Conservation (phyloP, 2,797 vertebrate species). For the Halcyon smyrnensis region DNA sequence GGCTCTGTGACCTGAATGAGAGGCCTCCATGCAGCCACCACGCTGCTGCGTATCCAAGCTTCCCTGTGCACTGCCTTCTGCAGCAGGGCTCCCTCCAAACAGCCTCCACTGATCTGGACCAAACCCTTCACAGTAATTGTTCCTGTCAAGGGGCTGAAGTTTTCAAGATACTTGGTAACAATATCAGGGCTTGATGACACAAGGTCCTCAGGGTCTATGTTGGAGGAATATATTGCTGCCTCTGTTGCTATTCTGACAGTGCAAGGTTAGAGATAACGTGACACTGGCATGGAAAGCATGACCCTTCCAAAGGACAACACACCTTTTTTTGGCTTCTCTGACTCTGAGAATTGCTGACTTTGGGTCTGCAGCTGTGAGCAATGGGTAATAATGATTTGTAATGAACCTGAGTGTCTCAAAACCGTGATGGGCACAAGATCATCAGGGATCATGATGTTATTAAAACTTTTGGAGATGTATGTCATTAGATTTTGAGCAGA, state of each 20-base stretch:
- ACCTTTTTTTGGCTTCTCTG: accelerated
- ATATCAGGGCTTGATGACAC: not conserved
- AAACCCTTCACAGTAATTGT: not conserved
- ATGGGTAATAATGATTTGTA: not conserved
- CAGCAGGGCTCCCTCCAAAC: not conserved
- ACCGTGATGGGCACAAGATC: not conserved
- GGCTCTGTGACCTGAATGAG: not conserved
- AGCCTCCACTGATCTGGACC: not conserved
- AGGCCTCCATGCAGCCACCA: accelerated
- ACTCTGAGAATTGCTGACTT: not conserved
- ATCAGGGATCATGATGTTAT: not conserved
- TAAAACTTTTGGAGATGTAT: not conserved
- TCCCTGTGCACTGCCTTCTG: accelerated
- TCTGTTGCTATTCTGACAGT: not conserved
- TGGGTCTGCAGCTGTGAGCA: not conserved
- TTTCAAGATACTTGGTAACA: not conserved
- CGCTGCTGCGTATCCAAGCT: accelerated
- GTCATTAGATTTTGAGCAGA: not conserved
- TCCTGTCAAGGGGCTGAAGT: not conserved
- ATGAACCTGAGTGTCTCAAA: not conserved
- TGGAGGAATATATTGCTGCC: not conserved
- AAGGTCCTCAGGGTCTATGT: not conserved
- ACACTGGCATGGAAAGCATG: not conserved
- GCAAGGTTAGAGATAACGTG: not conserved
- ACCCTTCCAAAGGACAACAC: not conserved